Base-by-base conservation (phyloP, 2,888 invertebrate genomes). In the Anaspis maculata region DNA sequence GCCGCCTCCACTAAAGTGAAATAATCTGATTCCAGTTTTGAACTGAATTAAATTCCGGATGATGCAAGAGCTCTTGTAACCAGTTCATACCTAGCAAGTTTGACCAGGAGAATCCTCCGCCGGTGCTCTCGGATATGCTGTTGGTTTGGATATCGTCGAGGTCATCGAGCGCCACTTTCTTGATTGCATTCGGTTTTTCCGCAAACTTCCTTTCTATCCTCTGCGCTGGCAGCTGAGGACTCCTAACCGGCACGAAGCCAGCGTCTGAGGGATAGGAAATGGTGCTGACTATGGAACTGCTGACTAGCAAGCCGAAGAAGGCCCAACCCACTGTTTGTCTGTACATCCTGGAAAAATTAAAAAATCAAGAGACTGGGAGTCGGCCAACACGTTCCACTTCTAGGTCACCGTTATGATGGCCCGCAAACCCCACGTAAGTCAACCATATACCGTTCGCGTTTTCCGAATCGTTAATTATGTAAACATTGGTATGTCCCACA, bases 141-240 rank as follows among this genome's bases (percentile, higher is more conserved):
- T 88, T 89, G 42, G 79, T 83, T 59, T 79, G 79, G 43, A 86
- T 73, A 49, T 88, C 88, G 49, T 87, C 86, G 42, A 88, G 64
- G 58, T 88, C 85, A 52, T 87, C 85, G 16, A 83, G 63, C 2
- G 80, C 80, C 3, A 88, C 88, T 68, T 91, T 91, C 68, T 91
- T 91, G 54, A 86, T 76, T 10, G 85, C 80, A 59, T 90, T 91
- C 9, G 89, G 83, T 61, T 91, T 91, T 59, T 87, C 88, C 0
- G 85, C 87, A 62, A 83, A 89, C 70, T 90, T 91, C 42, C 90
- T 72, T 39, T 79, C 78, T 49, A 70, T 79, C 59, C 50, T 68
- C 57, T 56, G 69, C 40, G 67, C 68, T 54, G 62, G 64, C 28
- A 61, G 45, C 44, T 66, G 62, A 19, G 59, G 62, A 25, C 37